Base-by-base conservation (phyloP, 2,113 vertebrate species). In the Solea solea region DNA sequence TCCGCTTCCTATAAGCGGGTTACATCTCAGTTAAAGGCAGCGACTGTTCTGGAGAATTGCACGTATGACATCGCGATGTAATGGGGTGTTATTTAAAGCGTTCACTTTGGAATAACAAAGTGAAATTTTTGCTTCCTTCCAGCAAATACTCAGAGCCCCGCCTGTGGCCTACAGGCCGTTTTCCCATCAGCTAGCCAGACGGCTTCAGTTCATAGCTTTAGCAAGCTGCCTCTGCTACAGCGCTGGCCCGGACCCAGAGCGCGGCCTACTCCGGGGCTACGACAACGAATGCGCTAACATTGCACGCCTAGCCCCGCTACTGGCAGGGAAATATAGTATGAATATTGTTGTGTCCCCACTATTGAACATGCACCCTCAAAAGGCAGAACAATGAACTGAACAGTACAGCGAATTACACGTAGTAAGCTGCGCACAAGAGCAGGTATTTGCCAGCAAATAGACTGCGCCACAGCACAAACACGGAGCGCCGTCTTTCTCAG, bases 371-470 rank as follows among this genome's bases (percentile, higher is more conserved):
- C 55, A 64, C 7, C 3, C 0, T 2, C 12, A 16, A 21, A 11
- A 0, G 34, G 48, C 27, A 10, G 8, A 13, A 40, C 1, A 16
- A 1, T 3, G 34, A 68, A 65, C 63, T 40, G n/a, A 55, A 5
- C 10, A 10, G 15, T 42, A 50, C 14, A 8, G 10, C 7, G 34
- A 16, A 9, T 50, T 34, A 72, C 46, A 75, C 74, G 55, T 51
- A 68, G 21, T 61, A 62, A 42, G 58, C 45, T 90, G 84, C 90
- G 90, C 85, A 90, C 74, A 68, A 81, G 78, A 82, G 40, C 65
- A 3, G 46, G 28, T 63, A 15, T 28, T 1, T 40, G 1, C 87
- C 90, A 91, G 90, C 76, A 89, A 91, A 72, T 92, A 92, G 89
- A 90, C 91, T 82, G 83, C 88, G 85, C 87, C 90, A 85, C 76